phyloP scores from a whole-genome alignment of 2,888 invertebrate genomes.

The Volucella inflata region DNA sequence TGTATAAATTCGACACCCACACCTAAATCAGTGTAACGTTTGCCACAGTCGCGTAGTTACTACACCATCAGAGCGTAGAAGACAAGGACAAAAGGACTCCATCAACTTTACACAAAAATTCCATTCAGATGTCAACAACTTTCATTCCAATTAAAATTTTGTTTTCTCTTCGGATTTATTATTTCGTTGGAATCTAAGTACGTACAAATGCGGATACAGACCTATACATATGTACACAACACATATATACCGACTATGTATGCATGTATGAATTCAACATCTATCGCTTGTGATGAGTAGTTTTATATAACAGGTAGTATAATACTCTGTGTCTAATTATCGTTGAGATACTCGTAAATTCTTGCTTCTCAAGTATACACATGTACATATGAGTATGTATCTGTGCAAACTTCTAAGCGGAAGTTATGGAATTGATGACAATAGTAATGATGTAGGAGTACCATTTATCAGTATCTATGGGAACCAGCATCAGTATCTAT shows the following conservation, averaged over 20 bases:
- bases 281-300: not conserved
- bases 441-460: slow-evolving; percentile 40
- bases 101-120: slow-evolving; percentile 63
- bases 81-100: slow-evolving; percentile 51
- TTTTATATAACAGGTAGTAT: no score
- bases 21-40: not conserved
- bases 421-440: slow-evolving; percentile 27
- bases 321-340: no score
- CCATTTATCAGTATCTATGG: not conserved
- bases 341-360: no score
- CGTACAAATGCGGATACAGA: not conserved
- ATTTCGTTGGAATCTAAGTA: slow-evolving; percentile 38
- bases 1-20: slow-evolving; percentile 22
- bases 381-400: no score
- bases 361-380: not conserved
- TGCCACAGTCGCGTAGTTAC: not conserved
- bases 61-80: not conserved
- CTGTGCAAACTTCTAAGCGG: no score
- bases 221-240: not conserved
- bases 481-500: no score
- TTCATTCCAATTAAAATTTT: slow-evolving; percentile 68
- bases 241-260: not conserved
- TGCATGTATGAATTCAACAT: not conserved
- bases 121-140: slow-evolving; percentile 67
- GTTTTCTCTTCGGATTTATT: slow-evolving; percentile 62